Evolutionary conservation across 2,888 invertebrate species (phyloP).

Genomic region (Drosophila parthenogenetica): DNA sequence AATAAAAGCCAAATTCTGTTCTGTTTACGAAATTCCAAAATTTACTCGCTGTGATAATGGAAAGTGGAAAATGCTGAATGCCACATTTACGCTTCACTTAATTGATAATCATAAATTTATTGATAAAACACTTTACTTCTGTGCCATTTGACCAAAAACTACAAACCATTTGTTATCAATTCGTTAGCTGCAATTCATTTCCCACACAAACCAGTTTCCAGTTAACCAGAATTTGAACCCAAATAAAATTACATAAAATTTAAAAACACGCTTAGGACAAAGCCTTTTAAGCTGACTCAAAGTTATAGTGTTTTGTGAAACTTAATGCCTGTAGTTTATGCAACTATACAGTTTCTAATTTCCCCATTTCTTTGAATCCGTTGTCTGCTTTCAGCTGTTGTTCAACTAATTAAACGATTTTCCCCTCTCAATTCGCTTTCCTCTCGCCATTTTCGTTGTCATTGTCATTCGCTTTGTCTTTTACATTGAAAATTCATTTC

Average conservation of each 20-base stretch:
- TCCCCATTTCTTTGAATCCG: neutral
- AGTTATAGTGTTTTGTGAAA: constrained; percentile 4
- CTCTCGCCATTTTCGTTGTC: constrained; percentile 5
- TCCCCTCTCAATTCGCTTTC: neutral
- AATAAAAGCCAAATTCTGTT: constrained; percentile 58
- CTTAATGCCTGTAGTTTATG: constrained; percentile 11
- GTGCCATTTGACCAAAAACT: constrained; percentile 48
- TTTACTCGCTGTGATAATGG: constrained; percentile 16
- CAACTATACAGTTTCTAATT: constrained; percentile 19
- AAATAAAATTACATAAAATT: constrained; percentile 10
- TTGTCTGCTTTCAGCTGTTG: constrained; percentile 32
- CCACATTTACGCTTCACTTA: constrained; percentile 67
- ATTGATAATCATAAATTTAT: constrained; percentile 73
- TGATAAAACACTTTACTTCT: constrained; percentile 62
- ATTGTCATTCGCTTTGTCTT: constrained; percentile 28
- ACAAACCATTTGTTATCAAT: constrained; percentile 29
- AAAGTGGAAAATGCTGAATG: constrained; percentile 5
- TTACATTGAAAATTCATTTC: constrained; percentile 57
- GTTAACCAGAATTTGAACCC: neutral
- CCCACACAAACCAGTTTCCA: neutral
- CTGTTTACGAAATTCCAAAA: constrained; percentile 44
- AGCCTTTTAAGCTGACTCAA: constrained; percentile 5
- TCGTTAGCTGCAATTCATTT: constrained; percentile 36
- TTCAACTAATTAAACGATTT: constrained; percentile 64
- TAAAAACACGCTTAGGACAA: neutral